A percentile compares a stretch with the other conserved stretches of the same genome.
These are phyloP conservation scores for Linnaemya tessellans DNA, from an alignment of 2,888 invertebrate species.

Conservation along the genomic window DNA sequence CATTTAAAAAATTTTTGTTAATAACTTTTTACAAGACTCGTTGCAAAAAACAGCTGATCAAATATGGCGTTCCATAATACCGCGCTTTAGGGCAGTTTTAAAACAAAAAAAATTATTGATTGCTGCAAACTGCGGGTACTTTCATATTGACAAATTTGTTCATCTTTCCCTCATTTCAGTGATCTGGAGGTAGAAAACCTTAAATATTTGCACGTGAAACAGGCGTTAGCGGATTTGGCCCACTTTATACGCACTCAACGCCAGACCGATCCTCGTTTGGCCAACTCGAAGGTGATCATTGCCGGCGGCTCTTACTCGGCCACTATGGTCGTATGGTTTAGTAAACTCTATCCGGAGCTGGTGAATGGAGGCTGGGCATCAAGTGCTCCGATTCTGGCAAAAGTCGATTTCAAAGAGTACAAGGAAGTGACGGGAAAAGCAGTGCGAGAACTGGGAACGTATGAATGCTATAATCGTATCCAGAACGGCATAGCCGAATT, in stretches of 20 bases:
- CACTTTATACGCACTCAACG: conserved; percentile 85
- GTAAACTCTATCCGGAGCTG: conserved; percentile 86
- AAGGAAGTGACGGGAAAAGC: conserved; percentile 80
- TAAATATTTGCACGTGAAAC: conserved; percentile 86
- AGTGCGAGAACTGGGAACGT: conserved; percentile 78
- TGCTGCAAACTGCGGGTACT: too few species aligned
- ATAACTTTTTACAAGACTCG: too few species aligned
- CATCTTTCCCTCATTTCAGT: conserved; percentile 8
- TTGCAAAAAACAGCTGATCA: too few species aligned
- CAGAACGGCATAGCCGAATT: conserved; percentile 79
- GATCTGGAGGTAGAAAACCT: conserved; percentile 85
- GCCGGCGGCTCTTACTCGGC: conserved; percentile 88
- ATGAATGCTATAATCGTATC: conserved; percentile 80
- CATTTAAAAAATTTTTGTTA: too few species aligned
- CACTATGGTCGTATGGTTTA: conserved; percentile 88
- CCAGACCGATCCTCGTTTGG: conserved; percentile 77
- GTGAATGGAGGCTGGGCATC: conserved; percentile 86
- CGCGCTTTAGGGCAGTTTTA: too few species aligned
- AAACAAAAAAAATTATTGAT: too few species aligned
- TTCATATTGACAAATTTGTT: too few species aligned
- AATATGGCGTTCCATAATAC: too few species aligned
- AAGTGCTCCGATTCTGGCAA: conserved; percentile 86
- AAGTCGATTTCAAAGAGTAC: conserved; percentile 85
- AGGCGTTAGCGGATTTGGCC: conserved; percentile 87
- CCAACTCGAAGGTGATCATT: conserved; percentile 83